Evolutionary conservation across 2,888 invertebrate genomes (phyloP), one percentile per base, ranked within the genome.

Genomic region (Clitarchus hookeri): DNA sequence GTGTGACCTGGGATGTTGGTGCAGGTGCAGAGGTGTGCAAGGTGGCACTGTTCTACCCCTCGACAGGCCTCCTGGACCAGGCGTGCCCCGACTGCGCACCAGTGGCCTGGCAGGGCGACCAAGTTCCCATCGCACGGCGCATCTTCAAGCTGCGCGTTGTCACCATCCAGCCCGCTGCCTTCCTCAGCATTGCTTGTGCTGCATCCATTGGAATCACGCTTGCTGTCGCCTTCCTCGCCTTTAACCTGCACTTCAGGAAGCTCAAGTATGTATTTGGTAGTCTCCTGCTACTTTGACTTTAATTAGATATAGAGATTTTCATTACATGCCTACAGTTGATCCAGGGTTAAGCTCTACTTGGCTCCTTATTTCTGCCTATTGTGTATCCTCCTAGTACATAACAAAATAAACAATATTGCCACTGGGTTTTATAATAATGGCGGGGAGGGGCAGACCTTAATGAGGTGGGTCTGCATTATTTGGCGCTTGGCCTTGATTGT

Each of bases 181-280:
- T 97, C 91, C 92, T 96, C 85, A 94, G 94, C 0, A 95, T 97
- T 6, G 94, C 96, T 0, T 93, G 94, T 6, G 91, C 97, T 44
- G 96, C 97, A 2, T 93, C 94, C 54, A 92, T 96, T 85, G 97
- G 97, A 4, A 96, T 97, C 77, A 93, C 94, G 0, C 91, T 96
- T 85, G 95, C 97, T 0, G 91, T 96, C 36, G 94, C 95, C 9
- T 97, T 97, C 90, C 92, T 97, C 88, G 95, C 94, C 85, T 97
- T 97, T 91, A 97, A 97, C 92, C 92, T 97, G 88, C 96, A 96
- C 91, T 97, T 96, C 90, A 94, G 97, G 88, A 95, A 95, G 91
- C 93, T 96, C 90, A 96, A 96, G 96, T 96, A 92, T 92, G 93
- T 91, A 16, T 36, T 36, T 36, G 36, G 36, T 36, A 36, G 36